phyloP scores from a whole-genome alignment of 2,888 invertebrate genomes.

The Calameuta pallipes region DNA sequence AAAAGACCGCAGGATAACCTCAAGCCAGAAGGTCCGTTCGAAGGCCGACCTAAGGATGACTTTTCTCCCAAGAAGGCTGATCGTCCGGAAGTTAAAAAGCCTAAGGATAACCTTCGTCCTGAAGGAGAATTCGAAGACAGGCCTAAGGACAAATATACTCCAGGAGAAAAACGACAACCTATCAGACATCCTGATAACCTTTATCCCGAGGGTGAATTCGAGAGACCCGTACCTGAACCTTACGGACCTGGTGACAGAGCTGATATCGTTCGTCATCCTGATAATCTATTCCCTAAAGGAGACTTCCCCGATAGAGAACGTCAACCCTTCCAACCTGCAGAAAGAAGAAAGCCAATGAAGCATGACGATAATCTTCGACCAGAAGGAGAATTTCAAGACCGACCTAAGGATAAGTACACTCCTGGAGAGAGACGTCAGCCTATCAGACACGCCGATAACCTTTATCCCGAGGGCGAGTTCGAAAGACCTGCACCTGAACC shows the following conservation, averaged over 20 bases:
- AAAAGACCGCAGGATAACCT: slow-evolving; percentile 66
- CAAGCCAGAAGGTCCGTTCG: slow-evolving; percentile 66
- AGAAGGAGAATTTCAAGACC: slow-evolving; percentile 67
- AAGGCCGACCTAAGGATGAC: slow-evolving; percentile 62
- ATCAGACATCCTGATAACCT: slow-evolving; percentile 59
- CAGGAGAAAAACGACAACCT: slow-evolving; percentile 49
- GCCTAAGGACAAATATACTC: slow-evolving; percentile 45
- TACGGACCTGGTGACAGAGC: slow-evolving; percentile 46
- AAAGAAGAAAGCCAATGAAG: slow-evolving; percentile 53
- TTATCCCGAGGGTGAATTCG: slow-evolving; percentile 50
- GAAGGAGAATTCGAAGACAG: slow-evolving; percentile 65
- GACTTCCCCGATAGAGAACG: slow-evolving; percentile 52
- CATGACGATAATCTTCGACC: slow-evolving; percentile 63
- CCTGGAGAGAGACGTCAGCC: slow-evolving; percentile 54
- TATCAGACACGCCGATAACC: slow-evolving; percentile 44
- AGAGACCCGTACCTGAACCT: slow-evolving; percentile 49
- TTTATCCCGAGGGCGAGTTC: slow-evolving; percentile 58
- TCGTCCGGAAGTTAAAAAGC: slow-evolving; percentile 55
- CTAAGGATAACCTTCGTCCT: slow-evolving; percentile 65
- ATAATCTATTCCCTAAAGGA: slow-evolving; percentile 72
- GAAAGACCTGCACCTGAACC: slow-evolving; percentile 65
- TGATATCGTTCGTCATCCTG: slow-evolving; percentile 18
- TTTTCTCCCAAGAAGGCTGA: slow-evolving; percentile 60
- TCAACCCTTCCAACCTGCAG: slow-evolving; percentile 47
- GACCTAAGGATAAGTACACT: slow-evolving; percentile 52